Evolutionary conservation across 2,113 vertebrate species (phyloP).

Genomic region (Syngnathus scovelli): DNA sequence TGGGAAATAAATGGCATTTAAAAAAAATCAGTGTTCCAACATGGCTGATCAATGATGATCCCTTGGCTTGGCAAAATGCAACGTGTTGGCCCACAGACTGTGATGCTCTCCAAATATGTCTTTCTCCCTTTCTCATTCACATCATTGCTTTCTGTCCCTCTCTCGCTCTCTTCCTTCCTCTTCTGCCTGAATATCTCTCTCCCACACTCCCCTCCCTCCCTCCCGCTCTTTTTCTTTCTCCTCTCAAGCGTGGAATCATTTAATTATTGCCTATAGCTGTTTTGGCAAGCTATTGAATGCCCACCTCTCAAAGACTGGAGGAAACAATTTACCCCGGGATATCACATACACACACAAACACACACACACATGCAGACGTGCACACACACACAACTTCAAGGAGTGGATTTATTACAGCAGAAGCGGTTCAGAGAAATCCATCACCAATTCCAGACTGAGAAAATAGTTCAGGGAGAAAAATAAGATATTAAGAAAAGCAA

Average conservation of each 20-base stretch:
- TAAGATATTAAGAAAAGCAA: slow-evolving; percentile 33
- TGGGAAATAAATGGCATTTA: slow-evolving; percentile 7
- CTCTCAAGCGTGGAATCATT: slow-evolving; percentile 72
- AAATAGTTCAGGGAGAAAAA: slow-evolving; percentile 42
- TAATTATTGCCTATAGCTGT: slow-evolving; percentile 74
- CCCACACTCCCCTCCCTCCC: slow-evolving; percentile 21
- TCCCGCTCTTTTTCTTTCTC: slow-evolving; percentile 64
- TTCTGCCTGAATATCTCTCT: slow-evolving; percentile 27
- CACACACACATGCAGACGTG: slow-evolving; percentile 24
- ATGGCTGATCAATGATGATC: slow-evolving; percentile 55
- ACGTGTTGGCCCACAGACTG: slow-evolving; percentile 50
- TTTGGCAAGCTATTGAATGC: slow-evolving; percentile 76
- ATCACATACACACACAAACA: slow-evolving; percentile 37
- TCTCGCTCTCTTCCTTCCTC: slow-evolving; percentile 18
- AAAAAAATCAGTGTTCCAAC: slow-evolving; percentile 19
- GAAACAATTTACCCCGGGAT: slow-evolving; percentile 71
- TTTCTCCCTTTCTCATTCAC: slow-evolving; percentile 45
- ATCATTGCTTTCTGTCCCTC: slow-evolving; percentile 28
- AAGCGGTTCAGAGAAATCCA: slow-evolving; percentile 64
- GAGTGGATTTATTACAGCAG: slow-evolving; percentile 66
- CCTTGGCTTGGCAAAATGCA: slow-evolving; percentile 46
- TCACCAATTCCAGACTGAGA: slow-evolving; percentile 56
- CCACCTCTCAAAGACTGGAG: slow-evolving; percentile 76
- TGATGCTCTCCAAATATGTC: slow-evolving; percentile 50
- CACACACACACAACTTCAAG: slow-evolving; percentile 45